Percentiles rank a stretch among this genome's conserved stretches.
phyloP scores from a whole-genome alignment of 1,140 invertebrate species.

The Chionoecetes opilio region DNA sequence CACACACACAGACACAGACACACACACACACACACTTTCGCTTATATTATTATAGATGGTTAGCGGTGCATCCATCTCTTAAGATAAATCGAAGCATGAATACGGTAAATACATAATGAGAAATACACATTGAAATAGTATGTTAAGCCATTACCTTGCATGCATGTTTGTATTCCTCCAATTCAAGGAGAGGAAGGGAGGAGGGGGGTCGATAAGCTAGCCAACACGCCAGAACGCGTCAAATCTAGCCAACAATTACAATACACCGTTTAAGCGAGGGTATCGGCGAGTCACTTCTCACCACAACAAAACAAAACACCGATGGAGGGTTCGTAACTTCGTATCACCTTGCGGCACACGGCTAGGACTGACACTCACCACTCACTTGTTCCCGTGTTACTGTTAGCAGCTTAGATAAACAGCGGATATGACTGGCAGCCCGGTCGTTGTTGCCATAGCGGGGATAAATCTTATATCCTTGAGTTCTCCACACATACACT shows the following conservation, averaged over 20 bases:
- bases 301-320: neutral
- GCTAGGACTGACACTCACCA: neutral
- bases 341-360: neutral
- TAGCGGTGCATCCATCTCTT: too few relatives aligned
- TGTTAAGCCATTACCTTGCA: neutral
- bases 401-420: neutral
- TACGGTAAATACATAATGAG: too few relatives aligned
- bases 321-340: neutral
- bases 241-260: too few relatives aligned
- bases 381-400: neutral
- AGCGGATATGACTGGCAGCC: constrained; percentile 15
- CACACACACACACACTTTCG: too few relatives aligned
- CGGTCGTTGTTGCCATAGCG: constrained; percentile 2
- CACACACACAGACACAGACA: too few relatives aligned
- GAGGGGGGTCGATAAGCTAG: neutral
- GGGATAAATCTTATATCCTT: neutral
- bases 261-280: too few relatives aligned
- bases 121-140: too few relatives aligned
- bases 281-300: too few relatives aligned
- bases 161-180: neutral
- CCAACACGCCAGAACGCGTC: too few relatives aligned
- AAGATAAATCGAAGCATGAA: too few relatives aligned
- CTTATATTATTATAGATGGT: too few relatives aligned
- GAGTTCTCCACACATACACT: neutral
- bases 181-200: neutral